Base-by-base conservation (phyloP, 2,888 invertebrate genomes). In the Heliconius sara region DNA sequence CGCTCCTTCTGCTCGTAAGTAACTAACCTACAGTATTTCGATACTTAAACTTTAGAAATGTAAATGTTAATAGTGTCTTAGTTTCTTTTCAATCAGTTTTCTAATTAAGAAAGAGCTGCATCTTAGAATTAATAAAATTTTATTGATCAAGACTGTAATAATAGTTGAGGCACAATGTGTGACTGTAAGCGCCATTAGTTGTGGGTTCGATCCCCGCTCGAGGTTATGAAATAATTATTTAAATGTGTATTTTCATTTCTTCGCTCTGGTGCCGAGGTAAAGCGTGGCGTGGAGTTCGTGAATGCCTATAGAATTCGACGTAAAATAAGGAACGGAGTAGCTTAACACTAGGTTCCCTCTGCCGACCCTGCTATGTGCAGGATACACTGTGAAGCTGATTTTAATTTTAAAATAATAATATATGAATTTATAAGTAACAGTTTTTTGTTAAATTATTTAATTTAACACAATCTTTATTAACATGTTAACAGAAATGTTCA, bases 21-120 rank as follows among this genome's bases (percentile, higher is more conserved):
- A 73, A 72, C 57, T 43, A 68, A 70, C 70, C 70, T 57, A 60
- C 73, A 73, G 73, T 73, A 22, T 73, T 60, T 34, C 34, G 13
- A 34, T n/a, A 34, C 34, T 34, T 60, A 60, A 60, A 57, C 73
- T 73, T 72, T 73, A 57, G 34, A 73, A 73, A 60, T 73, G n/a
- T 22, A 12, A 60, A 16, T 60, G 16, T 16, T 27, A 47, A 43
- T 27, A 47, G 43, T 47, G 9, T 47, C 16, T 47, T 25, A 43
- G 16, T 22, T 16, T 47, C 7, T 70, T 43, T 16, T 47, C 43
- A 70, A 47, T 47, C 3, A 16, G 13, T 43, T 39, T 27, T 67
- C 9, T 67, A 67, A 67, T 67, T 67, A 39, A 39, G 10, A 68
- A 39, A 68, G 39, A 39, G 67, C 2, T 52, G 19, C 22, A 19